A percentile compares a stretch with the other conserved stretches of the same genome.
These are phyloP conservation scores for Calameuta filiformis DNA, from an alignment of 2,888 invertebrate species.

Conservation along the genomic window DNA sequence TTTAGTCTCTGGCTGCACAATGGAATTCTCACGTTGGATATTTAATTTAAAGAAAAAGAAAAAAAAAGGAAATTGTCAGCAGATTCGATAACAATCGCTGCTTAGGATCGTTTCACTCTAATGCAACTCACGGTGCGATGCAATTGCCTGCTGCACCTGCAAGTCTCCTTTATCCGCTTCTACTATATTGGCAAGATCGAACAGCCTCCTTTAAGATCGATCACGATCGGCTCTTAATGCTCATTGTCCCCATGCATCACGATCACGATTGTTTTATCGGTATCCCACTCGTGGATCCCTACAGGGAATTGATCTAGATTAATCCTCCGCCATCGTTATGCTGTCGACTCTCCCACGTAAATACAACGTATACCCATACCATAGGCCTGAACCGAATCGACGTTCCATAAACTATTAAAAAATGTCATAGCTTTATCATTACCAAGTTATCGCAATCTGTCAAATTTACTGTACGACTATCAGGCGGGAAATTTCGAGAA, in stretches of 20 bases:
- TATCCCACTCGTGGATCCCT: neutral
- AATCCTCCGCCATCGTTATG: neutral
- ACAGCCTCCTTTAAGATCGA: neutral
- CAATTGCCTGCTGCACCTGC: neutral
- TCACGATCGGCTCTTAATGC: slow-evolving; percentile 21
- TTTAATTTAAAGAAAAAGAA: neutral
- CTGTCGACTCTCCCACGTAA: neutral
- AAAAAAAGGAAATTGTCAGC: neutral
- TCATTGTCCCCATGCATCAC: slow-evolving; percentile 43
- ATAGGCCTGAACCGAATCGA: neutral
- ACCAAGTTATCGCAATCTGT: neutral
- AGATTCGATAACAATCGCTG: neutral
- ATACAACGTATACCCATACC: neutral
- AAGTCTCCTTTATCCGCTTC: neutral
- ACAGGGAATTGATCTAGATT: neutral
- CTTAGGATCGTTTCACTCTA: neutral
- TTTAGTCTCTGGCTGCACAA: neutral
- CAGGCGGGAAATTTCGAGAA: neutral
- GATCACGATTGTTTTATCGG: slow-evolving; percentile 19
- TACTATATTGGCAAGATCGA: neutral
- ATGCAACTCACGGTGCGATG: neutral
- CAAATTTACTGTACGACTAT: neutral
- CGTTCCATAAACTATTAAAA: neutral
- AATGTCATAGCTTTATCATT: neutral
- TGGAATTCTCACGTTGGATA: neutral